These are phyloP conservation scores for Cheilosia urbana DNA, from an alignment of 2,888 invertebrate species.

Conservation along the genomic window DNA sequence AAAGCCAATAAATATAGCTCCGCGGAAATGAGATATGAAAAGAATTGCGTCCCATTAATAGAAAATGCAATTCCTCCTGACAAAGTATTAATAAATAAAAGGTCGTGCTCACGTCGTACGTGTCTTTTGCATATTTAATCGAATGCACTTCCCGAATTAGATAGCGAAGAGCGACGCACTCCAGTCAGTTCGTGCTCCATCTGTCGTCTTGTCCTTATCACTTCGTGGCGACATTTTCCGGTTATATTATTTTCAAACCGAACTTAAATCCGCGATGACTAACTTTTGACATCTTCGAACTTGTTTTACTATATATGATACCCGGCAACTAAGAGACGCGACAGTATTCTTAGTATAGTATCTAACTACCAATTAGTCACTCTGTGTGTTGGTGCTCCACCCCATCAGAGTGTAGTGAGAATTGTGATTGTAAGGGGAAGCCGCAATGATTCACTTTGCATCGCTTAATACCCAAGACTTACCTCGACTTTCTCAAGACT, in stretches of 20 bases:
- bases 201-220: constrained; percentile 35
- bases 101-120: constrained; percentile 43
- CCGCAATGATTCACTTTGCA: constrained; percentile 29
- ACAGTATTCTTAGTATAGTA: constrained; percentile 5
- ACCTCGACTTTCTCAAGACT: constrained; percentile 81
- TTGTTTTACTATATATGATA: not conserved
- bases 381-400: not conserved
- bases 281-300: constrained; percentile 3
- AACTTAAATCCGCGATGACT: constrained; percentile 36
- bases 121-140: constrained; percentile 64
- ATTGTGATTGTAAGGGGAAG: not conserved
- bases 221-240: constrained; percentile 1
- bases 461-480: constrained; percentile 59
- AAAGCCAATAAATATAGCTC: constrained; percentile 18
- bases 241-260: not conserved
- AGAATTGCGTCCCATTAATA: constrained; percentile 27
- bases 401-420: not conserved
- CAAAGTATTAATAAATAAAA: constrained; percentile 25
- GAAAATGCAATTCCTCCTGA: constrained; percentile 35
- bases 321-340: not conserved
- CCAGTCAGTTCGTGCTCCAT: constrained; percentile 29
- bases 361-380: constrained; percentile 37
- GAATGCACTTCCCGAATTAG: constrained; percentile 19
- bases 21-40: constrained; percentile 39
- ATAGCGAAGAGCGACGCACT: constrained; percentile 14